Conservation (phyloP, 2,797 vertebrate genomes). For the Bradypodion pumilum region DNA sequence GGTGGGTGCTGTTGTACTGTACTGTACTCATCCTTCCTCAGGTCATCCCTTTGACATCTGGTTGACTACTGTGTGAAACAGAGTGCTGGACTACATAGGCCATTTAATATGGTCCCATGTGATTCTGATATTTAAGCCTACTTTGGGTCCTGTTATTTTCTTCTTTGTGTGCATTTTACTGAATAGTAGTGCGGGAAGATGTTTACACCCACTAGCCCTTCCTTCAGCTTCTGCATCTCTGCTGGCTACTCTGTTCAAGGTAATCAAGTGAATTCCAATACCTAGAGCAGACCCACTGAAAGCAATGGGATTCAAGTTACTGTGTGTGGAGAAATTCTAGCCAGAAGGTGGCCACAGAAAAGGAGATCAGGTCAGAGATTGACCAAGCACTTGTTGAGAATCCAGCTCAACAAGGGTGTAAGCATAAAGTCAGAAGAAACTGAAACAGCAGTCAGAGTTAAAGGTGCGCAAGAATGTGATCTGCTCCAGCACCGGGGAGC, state of each 20-base stretch:
- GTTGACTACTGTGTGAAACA: background rate
- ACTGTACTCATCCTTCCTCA: background rate
- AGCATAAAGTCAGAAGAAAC: too few relatives aligned
- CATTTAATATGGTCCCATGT: background rate
- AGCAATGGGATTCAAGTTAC: background rate
- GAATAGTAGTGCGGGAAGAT: background rate
- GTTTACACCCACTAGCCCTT: background rate
- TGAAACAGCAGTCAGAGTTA: too few relatives aligned
- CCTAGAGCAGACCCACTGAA: background rate
- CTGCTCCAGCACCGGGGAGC: too few relatives aligned
- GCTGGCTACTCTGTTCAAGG: too few relatives aligned
- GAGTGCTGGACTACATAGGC: background rate
- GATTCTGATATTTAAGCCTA: background rate
- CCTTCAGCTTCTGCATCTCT: background rate
- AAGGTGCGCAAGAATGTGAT: too few relatives aligned
- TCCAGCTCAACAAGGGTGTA: too few relatives aligned
- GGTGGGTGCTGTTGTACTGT: background rate
- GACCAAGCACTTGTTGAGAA: too few relatives aligned
- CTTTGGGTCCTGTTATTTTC: background rate
- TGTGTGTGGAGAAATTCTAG: too few relatives aligned
- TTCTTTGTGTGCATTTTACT: background rate
- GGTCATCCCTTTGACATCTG: background rate
- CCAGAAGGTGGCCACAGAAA: too few relatives aligned
- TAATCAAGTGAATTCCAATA: background rate
- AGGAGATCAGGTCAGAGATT: too few relatives aligned